phyloP scores from a whole-genome alignment of 2,113 vertebrate species.

The Gnathonemus echidnorhynchus region DNA sequence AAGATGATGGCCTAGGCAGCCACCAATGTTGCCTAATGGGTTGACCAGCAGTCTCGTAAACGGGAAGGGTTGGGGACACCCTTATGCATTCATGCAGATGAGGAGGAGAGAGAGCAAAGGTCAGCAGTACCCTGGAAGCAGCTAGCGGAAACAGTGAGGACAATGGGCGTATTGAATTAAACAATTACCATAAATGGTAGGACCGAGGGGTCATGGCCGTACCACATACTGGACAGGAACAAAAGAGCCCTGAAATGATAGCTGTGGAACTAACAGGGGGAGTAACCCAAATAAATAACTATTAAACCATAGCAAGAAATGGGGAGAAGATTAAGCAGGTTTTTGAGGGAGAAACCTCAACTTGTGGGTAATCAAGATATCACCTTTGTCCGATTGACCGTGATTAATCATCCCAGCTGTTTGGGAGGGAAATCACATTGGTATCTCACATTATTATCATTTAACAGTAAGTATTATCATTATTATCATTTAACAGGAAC shows the following conservation, averaged over 20 bases:
- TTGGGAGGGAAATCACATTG: neutral
- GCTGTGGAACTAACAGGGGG: neutral
- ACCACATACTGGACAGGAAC: neutral
- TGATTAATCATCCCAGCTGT: neutral
- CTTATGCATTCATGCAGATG: neutral
- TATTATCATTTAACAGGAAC: neutral
- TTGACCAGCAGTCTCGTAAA: neutral
- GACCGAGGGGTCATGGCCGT: neutral
- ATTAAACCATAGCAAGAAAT: neutral
- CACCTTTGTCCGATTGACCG: neutral
- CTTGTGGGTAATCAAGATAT: neutral
- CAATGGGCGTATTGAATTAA: neutral
- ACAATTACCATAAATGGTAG: neutral
- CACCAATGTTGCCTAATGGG: neutral
- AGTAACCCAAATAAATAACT: neutral
- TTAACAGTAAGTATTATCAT: too few species aligned
- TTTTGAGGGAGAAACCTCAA: neutral
- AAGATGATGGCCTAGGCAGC: neutral
- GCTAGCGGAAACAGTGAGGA: neutral
- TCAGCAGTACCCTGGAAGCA: neutral
- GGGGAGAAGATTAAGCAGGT: neutral
- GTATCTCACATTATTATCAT: neutral
- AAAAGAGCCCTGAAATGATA: neutral
- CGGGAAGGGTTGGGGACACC: neutral
- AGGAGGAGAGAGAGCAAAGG: neutral